Percentiles rank a stretch among this genome's conserved stretches.
Conservation (phyloP, 1,140 invertebrate genomes). For the Trichonephila clavata region DNA sequence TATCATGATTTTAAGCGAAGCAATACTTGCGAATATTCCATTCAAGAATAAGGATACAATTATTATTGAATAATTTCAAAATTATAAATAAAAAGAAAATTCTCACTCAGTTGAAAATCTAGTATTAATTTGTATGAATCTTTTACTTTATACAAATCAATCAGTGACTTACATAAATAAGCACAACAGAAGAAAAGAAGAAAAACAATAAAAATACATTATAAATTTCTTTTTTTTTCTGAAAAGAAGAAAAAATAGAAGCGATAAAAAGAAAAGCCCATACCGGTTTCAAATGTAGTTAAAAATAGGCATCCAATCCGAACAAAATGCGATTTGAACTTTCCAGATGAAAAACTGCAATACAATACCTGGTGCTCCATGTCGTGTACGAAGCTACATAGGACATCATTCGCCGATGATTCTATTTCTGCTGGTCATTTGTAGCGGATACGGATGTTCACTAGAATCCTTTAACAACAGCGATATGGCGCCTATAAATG, state of each 20-base stretch:
- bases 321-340: background rate
- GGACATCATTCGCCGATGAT: background rate
- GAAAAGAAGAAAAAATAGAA: background rate
- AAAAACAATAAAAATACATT: background rate
- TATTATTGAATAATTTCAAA: background rate
- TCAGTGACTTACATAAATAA: background rate
- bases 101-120: no score
- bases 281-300: constrained; percentile 20
- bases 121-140: no score
- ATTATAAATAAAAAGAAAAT: background rate
- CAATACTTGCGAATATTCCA: no score
- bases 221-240: background rate
- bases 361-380: background rate
- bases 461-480: background rate
- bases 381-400: background rate
- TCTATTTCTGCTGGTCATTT: background rate
- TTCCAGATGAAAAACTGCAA: constrained; percentile 1
- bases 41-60: background rate
- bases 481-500: background rate
- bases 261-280: background rate
- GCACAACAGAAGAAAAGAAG: background rate
- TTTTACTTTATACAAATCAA: no score
- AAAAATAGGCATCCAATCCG: constrained; percentile 1
- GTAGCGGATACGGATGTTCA: background rate
- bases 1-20: no score